Base-by-base conservation (phyloP, 2,888 invertebrate species). In the Lepidocyrtoides sp. region DNA sequence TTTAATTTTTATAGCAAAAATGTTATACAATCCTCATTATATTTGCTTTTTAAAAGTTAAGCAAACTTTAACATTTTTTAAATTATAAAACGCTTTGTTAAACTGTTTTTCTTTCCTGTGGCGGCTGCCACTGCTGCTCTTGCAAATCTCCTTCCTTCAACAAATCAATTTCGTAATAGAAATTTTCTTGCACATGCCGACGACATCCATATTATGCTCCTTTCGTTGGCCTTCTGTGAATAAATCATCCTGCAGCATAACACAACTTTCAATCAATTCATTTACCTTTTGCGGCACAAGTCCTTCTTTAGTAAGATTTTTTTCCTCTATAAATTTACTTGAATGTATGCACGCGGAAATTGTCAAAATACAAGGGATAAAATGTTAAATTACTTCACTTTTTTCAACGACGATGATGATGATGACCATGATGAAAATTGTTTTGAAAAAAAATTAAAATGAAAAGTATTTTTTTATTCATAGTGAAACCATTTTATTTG, bases 331-430 rank as follows among this genome's bases (percentile, higher is more conserved):
- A n/a, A n/a, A n/a, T n/a, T 41, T 41, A 8, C 41, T 48, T 2
- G 5, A 17, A 1, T 60, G 14, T 83, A 41, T 83, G 23, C 10
- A 79, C 23, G 32, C 79, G 88, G 88, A 88, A 88, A 88, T 88
- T 63, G 87, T 79, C 87, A 79, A 87, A 87, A 77, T 75, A 41
- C 72, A 79, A n/a, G n/a, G n/a, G n/a, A n/a, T n/a, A 66, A 79
- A 54, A 51, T 14, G 26, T 36, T 69, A 88, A 69, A 89, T 82
- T 89, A 82, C 54, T 60, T 81, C 29, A 20, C 23, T 60, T 2
- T 75, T 77, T 14, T 14, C 12, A 48, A 48, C 12, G 48, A 48
- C 10, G 48, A 48, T 48, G 48, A 8, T 48, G 48, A 48, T 48
- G 48, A 48, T 48, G 48, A 48, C 48, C 10, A 48, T 48, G 48